Percentiles rank a stretch among this genome's conserved stretches.
These are phyloP conservation scores for Leptinotarsa tumamoca DNA, from an alignment of 2,888 invertebrate species.

Conservation along the genomic window DNA sequence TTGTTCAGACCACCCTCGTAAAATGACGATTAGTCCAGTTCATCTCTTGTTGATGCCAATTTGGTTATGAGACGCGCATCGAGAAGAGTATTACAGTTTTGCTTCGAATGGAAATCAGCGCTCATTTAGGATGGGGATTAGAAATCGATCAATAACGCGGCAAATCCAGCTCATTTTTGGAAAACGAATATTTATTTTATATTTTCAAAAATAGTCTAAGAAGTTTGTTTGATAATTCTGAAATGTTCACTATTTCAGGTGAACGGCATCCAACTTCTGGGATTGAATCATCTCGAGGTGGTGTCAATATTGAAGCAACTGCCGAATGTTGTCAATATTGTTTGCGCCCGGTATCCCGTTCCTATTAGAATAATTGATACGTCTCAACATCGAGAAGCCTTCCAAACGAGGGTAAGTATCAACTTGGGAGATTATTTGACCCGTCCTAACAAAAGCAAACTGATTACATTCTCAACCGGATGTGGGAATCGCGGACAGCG, in stretches of 20 bases:
- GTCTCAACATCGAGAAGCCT: conserved; percentile 74
- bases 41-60: too few species aligned
- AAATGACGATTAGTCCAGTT: too few species aligned
- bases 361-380: conserved; percentile 74
- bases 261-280: conserved; percentile 85
- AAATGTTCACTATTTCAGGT: conserved; percentile 71
- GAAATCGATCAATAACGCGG: too few species aligned
- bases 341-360: conserved; percentile 77
- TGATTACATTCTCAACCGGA: background rate
- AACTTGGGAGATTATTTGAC: conserved; percentile 8
- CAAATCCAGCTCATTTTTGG: too few species aligned
- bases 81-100: too few species aligned
- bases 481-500: background rate
- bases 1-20: too few species aligned
- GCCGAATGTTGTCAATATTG: conserved; percentile 83
- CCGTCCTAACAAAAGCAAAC: background rate
- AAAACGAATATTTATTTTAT: too few species aligned
- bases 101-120: too few species aligned
- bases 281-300: conserved; percentile 92
- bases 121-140: too few species aligned
- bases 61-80: too few species aligned
- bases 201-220: too few species aligned
- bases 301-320: conserved; percentile 87
- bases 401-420: conserved; percentile 75
- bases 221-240: background rate